These are phyloP conservation scores for Isurus oxyrinchus DNA, from an alignment of 2,113 vertebrate species.

Conservation along the genomic window DNA sequence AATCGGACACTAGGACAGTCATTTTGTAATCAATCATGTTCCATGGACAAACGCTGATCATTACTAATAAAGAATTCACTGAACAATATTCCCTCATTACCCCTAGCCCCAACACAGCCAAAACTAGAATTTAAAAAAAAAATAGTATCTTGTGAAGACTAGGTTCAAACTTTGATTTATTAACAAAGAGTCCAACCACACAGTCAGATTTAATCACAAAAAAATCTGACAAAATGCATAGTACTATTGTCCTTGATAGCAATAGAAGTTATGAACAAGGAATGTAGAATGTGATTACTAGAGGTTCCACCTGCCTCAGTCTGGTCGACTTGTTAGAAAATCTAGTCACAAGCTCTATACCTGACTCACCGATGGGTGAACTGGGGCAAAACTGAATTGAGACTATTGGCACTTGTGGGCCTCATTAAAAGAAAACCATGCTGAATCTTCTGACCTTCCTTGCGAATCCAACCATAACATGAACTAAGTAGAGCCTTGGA, in stretches of 20 bases:
- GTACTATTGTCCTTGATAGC: neutral
- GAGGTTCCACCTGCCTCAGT: neutral
- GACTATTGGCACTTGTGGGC: neutral
- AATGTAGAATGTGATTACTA: neutral
- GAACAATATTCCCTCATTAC: neutral
- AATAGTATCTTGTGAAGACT: neutral
- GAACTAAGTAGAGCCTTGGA: neutral
- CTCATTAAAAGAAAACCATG: neutral
- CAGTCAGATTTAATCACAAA: neutral
- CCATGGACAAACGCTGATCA: neutral
- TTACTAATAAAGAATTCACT: neutral
- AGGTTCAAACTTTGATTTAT: neutral
- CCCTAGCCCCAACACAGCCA: neutral
- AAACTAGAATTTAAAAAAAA: neutral
- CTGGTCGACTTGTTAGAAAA: neutral
- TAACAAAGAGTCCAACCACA: neutral
- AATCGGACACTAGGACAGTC: neutral
- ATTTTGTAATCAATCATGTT: neutral
- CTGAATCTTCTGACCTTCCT: neutral
- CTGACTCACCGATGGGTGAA: neutral
- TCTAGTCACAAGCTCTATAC: neutral
- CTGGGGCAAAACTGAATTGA: neutral
- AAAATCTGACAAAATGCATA: neutral
- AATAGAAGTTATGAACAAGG: neutral
- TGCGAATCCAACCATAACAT: neutral